Percentiles rank a stretch among this genome's conserved stretches.
phyloP scores from a whole-genome alignment of 2,797 vertebrate genomes.

The Hafferia zeledoni region DNA sequence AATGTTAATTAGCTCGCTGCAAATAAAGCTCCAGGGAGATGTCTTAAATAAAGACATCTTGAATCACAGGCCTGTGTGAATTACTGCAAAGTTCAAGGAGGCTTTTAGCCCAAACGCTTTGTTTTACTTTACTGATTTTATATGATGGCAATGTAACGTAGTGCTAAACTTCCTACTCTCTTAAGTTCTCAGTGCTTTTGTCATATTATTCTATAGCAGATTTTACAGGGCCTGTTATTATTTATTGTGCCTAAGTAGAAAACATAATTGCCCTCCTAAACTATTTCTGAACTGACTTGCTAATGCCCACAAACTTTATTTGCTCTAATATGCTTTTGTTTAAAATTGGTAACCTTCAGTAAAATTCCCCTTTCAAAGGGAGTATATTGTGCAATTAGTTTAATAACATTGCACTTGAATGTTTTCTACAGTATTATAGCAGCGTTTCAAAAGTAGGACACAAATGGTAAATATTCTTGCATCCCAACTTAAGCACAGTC shows the following conservation, averaged over 20 bases:
- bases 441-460: not conserved
- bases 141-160: not conserved
- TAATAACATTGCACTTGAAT: not conserved
- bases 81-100: conserved; percentile 41
- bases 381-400: not conserved
- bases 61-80: conserved; percentile 46
- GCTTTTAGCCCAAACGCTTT: conserved; percentile 46
- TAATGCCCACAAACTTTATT: conserved; percentile 57
- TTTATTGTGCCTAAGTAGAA: conserved; percentile 66
- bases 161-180: not conserved
- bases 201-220: not conserved
- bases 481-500: not conserved
- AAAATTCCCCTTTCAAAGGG: not conserved
- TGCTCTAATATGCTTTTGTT: conserved; percentile 21
- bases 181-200: conserved; percentile 5
- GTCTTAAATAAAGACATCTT: conserved; percentile 69
- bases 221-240: conserved; percentile 60
- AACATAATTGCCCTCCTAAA: conserved; percentile 59
- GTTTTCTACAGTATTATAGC: not conserved
- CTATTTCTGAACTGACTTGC: conserved; percentile 54
- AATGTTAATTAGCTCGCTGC: conserved; percentile 72
- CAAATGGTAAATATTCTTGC: not conserved
- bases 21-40: conserved; percentile 57
- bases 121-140: conserved; percentile 52
- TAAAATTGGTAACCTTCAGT: conserved; percentile 22